phyloP scores from a whole-genome alignment of 2,797 vertebrate genomes.

The Alcedo quadribrachys region DNA sequence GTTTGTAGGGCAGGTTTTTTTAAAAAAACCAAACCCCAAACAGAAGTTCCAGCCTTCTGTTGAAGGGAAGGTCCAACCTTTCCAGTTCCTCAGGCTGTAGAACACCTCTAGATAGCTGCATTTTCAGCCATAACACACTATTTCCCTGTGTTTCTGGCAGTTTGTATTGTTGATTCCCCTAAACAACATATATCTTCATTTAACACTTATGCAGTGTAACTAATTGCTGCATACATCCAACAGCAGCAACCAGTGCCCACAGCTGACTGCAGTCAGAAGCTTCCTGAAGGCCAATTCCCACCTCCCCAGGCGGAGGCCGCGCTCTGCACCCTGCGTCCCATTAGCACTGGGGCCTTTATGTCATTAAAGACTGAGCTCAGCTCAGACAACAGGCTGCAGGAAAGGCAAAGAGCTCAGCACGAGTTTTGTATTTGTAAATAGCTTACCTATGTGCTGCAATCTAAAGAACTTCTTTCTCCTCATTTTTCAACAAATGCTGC shows the following conservation, averaged over 20 bases:
- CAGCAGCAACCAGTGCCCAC: neutral
- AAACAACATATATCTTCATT: neutral
- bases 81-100: neutral
- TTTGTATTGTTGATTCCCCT: neutral
- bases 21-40: accelerated
- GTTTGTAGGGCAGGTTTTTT: neutral
- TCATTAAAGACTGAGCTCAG: neutral
- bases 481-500: slow-evolving; percentile 42
- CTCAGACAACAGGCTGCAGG: neutral
- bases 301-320: neutral
- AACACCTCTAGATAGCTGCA: neutral
- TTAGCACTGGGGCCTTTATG: neutral
- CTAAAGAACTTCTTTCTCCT: neutral
- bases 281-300: neutral
- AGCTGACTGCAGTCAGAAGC: neutral
- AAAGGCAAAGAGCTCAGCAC: neutral
- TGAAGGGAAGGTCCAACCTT: neutral
- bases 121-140: neutral
- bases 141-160: neutral
- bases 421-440: neutral
- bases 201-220: accelerated
- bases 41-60: neutral
- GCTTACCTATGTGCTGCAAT: neutral
- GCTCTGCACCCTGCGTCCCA: neutral
- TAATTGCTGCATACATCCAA: neutral